These are phyloP conservation scores for Chloroceryle amazona DNA, from an alignment of 2,797 vertebrate species.

Conservation along the genomic window DNA sequence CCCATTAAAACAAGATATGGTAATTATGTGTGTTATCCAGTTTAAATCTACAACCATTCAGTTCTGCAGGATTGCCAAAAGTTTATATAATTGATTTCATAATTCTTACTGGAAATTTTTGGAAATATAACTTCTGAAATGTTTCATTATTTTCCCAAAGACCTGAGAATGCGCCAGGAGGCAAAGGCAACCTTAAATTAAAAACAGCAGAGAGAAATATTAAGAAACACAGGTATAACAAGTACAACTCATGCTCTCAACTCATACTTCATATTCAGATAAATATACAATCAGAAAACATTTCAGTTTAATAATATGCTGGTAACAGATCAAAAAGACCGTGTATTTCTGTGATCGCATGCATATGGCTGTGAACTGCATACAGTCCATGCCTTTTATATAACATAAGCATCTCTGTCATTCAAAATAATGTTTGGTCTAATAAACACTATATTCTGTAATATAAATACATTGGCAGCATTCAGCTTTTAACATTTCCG, in stretches of 20 bases:
- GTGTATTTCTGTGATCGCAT: neutral
- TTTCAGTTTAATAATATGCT: neutral
- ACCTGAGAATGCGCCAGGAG: constrained; percentile 91
- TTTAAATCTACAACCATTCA: neutral
- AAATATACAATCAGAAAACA: neutral
- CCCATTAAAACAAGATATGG: neutral
- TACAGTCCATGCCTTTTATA: neutral
- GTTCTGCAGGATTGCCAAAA: neutral
- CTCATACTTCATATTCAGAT: neutral
- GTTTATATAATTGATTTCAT: neutral
- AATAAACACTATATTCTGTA: neutral
- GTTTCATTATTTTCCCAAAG: constrained; percentile 92
- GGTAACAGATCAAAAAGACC: neutral
- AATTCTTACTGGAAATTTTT: constrained; percentile 91
- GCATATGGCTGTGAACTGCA: neutral
- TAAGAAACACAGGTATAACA: neutral
- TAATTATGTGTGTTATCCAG: neutral
- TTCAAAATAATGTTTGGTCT: neutral
- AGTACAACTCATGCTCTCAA: neutral
- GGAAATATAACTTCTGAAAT: constrained; percentile 92
- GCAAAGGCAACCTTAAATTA: constrained; percentile 89
- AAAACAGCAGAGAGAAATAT: neutral
- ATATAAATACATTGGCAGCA: neutral
- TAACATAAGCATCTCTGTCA: neutral
- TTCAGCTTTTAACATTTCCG: neutral